Evolutionary conservation across 2,888 invertebrate species (phyloP).

Genomic region (Actias luna): DNA sequence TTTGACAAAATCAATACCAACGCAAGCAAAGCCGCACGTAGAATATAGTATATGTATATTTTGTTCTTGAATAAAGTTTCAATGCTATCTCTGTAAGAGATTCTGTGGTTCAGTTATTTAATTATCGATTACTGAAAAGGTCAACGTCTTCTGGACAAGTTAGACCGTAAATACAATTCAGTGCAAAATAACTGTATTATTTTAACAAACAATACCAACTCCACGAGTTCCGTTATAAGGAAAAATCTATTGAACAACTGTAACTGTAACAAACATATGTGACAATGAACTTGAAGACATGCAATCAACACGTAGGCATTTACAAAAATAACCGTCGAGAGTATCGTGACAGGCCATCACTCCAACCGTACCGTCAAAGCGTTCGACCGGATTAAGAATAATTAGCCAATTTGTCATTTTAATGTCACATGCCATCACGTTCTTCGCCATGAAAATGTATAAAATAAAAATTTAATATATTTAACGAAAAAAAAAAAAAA

Average conservation of each 20-base stretch:
- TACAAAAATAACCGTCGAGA: conserved; percentile 44
- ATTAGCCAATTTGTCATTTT: conserved; percentile 81
- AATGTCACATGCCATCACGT: conserved; percentile 82
- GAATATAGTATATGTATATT: too few relatives aligned
- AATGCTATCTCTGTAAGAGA: too few relatives aligned
- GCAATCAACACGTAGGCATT: conserved; percentile 39
- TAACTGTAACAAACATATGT: conserved; percentile 22
- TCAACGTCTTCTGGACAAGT: too few relatives aligned
- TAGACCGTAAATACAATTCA: neutral
- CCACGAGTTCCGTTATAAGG: conserved; percentile 3
- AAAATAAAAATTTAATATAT: conserved; percentile 71
- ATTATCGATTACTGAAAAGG: too few relatives aligned
- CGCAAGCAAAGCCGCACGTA: too few relatives aligned
- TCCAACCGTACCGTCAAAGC: conserved; percentile 61
- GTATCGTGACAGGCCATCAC: conserved; percentile 60
- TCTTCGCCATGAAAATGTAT: conserved; percentile 54
- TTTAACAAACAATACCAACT: conserved; percentile 39
- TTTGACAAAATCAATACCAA: too few relatives aligned
- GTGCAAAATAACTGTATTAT: conserved; percentile 52
- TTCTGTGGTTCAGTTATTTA: too few relatives aligned
- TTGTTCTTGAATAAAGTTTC: too few relatives aligned
- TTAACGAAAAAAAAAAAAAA: conserved; percentile 62
- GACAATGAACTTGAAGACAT: conserved; percentile 52
- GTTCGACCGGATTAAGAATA: conserved; percentile 77
- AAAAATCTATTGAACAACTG: conserved; percentile 11